phyloP scores from a whole-genome alignment of 2,888 invertebrate genomes.

The Macaria notata region DNA sequence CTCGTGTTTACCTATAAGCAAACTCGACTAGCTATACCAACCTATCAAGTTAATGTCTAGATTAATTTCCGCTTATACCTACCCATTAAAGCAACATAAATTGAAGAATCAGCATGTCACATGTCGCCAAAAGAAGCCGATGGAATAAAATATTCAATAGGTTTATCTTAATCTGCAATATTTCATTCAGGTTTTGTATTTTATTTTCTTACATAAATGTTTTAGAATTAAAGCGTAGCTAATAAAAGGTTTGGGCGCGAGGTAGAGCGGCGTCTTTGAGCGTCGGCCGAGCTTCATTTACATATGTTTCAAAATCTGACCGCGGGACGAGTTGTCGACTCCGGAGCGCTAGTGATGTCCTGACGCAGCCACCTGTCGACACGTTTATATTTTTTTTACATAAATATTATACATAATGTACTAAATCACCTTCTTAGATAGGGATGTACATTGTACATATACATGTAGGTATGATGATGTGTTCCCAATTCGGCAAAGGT shows the following conservation, averaged over 20 bases:
- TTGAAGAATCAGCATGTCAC: slow-evolving; percentile 19
- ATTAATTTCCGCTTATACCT: slow-evolving; percentile 10
- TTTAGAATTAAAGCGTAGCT: slow-evolving; percentile 59
- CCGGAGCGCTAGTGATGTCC: slow-evolving; percentile 50
- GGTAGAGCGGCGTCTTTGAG: slow-evolving; percentile 62
- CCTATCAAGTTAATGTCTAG: not conserved
- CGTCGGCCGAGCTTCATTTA: slow-evolving; percentile 57
- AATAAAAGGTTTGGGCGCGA: slow-evolving; percentile 62
- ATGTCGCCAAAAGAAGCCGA: slow-evolving; percentile 25
- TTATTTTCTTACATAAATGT: slow-evolving; percentile 46
- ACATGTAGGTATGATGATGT: too few species aligned
- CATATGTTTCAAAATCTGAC: slow-evolving; percentile 74
- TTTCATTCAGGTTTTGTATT: slow-evolving; percentile 41
- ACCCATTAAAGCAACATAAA: slow-evolving; percentile 20
- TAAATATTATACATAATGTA: too few species aligned
- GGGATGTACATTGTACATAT: too few species aligned
- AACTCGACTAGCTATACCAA: too few species aligned
- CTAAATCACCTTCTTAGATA: too few species aligned
- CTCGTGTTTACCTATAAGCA: too few species aligned
- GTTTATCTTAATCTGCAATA: slow-evolving; percentile 42
- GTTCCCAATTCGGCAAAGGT: too few species aligned
- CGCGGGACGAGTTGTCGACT: slow-evolving; percentile 52
- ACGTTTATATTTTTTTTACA: slow-evolving; percentile 12
- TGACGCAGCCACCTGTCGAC: slow-evolving; percentile 46
- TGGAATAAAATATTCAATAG: slow-evolving; percentile 25